These are phyloP conservation scores for Pseudochromis fuscus DNA, from an alignment of 2,797 vertebrate genomes.

Conservation along the genomic window DNA sequence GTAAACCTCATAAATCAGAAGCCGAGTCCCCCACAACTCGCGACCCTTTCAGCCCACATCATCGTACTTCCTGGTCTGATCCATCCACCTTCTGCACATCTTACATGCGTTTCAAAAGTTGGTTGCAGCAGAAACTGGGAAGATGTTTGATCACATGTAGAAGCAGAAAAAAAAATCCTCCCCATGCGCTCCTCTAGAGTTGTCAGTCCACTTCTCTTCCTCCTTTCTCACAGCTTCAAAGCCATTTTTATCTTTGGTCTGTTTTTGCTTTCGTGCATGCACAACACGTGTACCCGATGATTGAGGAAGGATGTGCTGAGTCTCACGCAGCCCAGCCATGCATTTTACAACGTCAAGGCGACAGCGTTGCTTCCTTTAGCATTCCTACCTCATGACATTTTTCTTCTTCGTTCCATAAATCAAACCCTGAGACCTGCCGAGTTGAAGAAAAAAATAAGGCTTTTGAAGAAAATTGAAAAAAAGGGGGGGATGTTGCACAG, in stretches of 20 bases:
- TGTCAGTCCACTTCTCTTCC: slow-evolving; percentile 11
- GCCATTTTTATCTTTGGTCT: slow-evolving; percentile 43
- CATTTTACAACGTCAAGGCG: slow-evolving; percentile 58
- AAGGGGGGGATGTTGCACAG: slow-evolving; percentile 37
- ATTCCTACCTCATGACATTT: slow-evolving; percentile 68
- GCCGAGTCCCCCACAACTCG: slow-evolving; percentile 29
- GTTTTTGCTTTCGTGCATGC: slow-evolving; percentile 33
- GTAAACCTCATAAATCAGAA: slow-evolving; percentile 83
- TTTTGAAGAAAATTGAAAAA: slow-evolving; percentile 46
- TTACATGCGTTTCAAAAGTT: slow-evolving; percentile 31
- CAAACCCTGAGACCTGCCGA: slow-evolving; percentile 63
- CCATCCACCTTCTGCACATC: slow-evolving; percentile 44
- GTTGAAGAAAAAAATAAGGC: slow-evolving; percentile 55
- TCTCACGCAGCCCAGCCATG: slow-evolving; percentile 36
- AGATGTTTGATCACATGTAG: slow-evolving; percentile 59
- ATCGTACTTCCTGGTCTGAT: slow-evolving; percentile 34
- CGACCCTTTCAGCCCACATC: slow-evolving; percentile 27
- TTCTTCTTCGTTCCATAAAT: slow-evolving; percentile 78
- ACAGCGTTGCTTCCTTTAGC: slow-evolving; percentile 60
- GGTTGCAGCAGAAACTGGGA: slow-evolving; percentile 37
- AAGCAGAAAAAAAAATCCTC: slow-evolving; percentile 17
- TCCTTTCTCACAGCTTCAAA: slow-evolving; percentile 13
- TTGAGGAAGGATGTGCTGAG: slow-evolving; percentile 58
- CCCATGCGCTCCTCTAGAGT: neutral
- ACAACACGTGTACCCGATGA: slow-evolving; percentile 46